Evolutionary conservation across 2,888 invertebrate genomes (phyloP).

Genomic region (Halocaridina rubra): DNA sequence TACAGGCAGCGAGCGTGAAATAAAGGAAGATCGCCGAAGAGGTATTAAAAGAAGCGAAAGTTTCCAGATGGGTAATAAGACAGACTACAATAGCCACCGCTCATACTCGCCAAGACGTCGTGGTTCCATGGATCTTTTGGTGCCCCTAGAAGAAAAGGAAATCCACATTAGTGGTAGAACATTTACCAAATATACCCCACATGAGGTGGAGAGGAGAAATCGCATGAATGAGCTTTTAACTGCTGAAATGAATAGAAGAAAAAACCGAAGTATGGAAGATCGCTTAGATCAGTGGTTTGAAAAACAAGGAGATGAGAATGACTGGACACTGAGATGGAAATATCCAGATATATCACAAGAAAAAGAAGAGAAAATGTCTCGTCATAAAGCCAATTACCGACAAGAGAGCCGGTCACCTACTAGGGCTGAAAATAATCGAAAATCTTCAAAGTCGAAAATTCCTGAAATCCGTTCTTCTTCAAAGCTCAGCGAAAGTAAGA

Average conservation of each 20-base stretch:
- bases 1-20: conserved; percentile 5
- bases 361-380: conserved; percentile 7
- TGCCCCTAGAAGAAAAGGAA: conserved; percentile 49
- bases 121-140: conserved; percentile 46
- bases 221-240: conserved; percentile 58
- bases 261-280: conserved; percentile 62
- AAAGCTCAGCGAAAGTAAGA: conserved; percentile 28
- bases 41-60: conserved; percentile 55
- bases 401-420: conserved; percentile 34
- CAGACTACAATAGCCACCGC: conserved; percentile 53
- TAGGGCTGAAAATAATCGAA: conserved; percentile 38
- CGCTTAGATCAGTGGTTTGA: conserved; percentile 61
- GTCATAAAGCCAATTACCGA: conserved; percentile 4
- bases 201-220: conserved; percentile 56
- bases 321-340: conserved; percentile 50
- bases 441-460: conserved; percentile 7
- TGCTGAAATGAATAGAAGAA: conserved; percentile 55
- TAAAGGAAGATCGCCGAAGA: conserved; percentile 19
- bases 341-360: conserved; percentile 39
- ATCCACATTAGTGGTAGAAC: conserved; percentile 60
- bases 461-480: conserved; percentile 26
- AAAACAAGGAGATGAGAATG: conserved; percentile 20
- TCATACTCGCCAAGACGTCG: conserved; percentile 52
- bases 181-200: conserved; percentile 59
- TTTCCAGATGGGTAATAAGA: conserved; percentile 51